Evolutionary conservation across 2,888 invertebrate genomes (phyloP).

Genomic region (Stenotaenia linearis): DNA sequence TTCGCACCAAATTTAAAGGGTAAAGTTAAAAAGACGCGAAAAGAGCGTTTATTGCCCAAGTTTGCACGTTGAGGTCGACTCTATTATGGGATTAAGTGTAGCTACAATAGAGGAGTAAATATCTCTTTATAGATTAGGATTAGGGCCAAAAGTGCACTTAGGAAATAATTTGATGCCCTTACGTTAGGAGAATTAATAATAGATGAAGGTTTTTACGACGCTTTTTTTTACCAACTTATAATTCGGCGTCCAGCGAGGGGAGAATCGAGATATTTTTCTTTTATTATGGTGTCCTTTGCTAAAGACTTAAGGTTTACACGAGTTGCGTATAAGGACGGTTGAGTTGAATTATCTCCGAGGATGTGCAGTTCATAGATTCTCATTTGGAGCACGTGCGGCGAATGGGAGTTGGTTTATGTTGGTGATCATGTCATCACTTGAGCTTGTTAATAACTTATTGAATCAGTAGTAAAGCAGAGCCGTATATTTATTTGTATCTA

Average conservation of each 20-base stretch:
- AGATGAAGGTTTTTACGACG: constrained; percentile 3
- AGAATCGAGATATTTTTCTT: neutral
- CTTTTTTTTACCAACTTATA: neutral
- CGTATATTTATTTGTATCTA: neutral
- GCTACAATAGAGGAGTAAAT: neutral
- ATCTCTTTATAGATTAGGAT: constrained; percentile 21
- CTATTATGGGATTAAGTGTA: neutral
- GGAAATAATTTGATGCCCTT: constrained; percentile 20
- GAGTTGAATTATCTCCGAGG: constrained; percentile 1
- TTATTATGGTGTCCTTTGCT: constrained; percentile 12
- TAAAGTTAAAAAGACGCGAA: too few species aligned
- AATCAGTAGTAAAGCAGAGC: neutral
- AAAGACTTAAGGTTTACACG: neutral
- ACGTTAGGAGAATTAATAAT: constrained; percentile 14
- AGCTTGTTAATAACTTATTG: constrained; percentile 16
- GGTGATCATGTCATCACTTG: constrained; percentile 8
- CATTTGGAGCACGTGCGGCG: constrained; percentile 8
- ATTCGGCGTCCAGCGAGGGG: neutral
- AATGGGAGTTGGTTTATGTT: constrained; percentile 14
- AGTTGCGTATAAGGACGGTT: neutral
- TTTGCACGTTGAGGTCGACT: neutral
- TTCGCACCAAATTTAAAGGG: neutral
- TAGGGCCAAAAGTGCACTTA: neutral
- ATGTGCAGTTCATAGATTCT: neutral
- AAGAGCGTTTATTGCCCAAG: too few species aligned